These are phyloP conservation scores for Platerodrilus igneus DNA, from an alignment of 2,888 invertebrate species.

Conservation along the genomic window DNA sequence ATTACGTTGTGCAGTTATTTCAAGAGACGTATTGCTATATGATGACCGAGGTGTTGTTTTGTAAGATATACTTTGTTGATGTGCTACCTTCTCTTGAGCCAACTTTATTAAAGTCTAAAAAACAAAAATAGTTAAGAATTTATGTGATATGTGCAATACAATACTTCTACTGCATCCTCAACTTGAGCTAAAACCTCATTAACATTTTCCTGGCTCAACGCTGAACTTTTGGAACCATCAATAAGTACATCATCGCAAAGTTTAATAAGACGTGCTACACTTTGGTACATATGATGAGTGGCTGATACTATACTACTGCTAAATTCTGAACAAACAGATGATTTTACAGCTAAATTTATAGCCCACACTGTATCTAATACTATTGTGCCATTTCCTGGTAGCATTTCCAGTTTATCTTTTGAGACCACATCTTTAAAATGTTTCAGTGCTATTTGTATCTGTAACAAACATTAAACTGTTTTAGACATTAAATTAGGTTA, in stretches of 20 bases:
- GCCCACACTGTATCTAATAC: conserved; percentile 88
- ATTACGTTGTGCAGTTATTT: conserved; percentile 57
- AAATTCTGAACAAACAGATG: conserved; percentile 40
- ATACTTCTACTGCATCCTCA: conserved; percentile 67
- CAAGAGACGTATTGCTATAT: conserved; percentile 42
- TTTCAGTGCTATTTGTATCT: conserved; percentile 72
- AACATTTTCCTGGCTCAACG: conserved; percentile 59
- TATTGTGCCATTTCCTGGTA: conserved; percentile 90
- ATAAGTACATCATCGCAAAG: conserved; percentile 85
- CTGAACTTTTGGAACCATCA: conserved; percentile 65
- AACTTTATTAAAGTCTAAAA: conserved; percentile 66
- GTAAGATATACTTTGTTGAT: conserved; percentile 37
- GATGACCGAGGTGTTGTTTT: conserved; percentile 48
- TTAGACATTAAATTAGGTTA: too few relatives aligned
- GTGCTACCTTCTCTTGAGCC: conserved; percentile 76
- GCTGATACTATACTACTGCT: conserved; percentile 72
- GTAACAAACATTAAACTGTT: conserved; percentile 26
- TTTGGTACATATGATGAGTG: conserved; percentile 80
- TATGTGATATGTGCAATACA: neutral
- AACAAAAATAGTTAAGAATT: neutral
- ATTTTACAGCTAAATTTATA: conserved; percentile 60
- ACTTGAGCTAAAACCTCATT: conserved; percentile 66
- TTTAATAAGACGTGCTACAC: conserved; percentile 80
- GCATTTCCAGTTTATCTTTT: conserved; percentile 87
- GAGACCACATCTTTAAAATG: conserved; percentile 91